Conservation (phyloP, 2,113 vertebrate genomes). For the Neopipo cinnamomea region DNA sequence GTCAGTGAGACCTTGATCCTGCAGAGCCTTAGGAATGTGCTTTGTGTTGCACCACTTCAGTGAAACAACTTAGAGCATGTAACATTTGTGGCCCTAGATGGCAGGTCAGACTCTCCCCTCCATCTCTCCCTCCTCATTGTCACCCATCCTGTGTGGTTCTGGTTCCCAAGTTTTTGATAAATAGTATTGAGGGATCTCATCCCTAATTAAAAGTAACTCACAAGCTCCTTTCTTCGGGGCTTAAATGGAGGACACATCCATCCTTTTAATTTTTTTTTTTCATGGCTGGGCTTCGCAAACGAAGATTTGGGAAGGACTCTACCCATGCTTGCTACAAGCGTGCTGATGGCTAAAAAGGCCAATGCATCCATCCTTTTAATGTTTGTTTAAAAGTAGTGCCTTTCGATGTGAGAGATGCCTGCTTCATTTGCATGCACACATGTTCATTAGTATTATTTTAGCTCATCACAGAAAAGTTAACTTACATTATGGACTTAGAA, state of each 20-base stretch:
- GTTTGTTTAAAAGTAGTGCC: background rate
- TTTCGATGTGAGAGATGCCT: background rate
- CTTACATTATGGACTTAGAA: background rate
- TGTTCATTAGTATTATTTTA: background rate
- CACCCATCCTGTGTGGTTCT: background rate
- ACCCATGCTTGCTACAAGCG: too few species aligned
- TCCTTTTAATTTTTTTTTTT: background rate
- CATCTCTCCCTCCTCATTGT: background rate
- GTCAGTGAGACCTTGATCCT: background rate
- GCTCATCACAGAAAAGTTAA: background rate
- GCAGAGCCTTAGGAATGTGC: background rate
- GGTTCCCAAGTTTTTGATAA: background rate
- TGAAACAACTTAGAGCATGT: background rate
- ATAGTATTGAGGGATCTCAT: background rate
- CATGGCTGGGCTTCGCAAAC: too few species aligned
- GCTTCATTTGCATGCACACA: accelerated
- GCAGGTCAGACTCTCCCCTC: background rate
- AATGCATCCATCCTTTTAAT: background rate
- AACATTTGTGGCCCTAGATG: background rate
- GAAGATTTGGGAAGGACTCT: too few species aligned
- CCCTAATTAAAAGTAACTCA: background rate
- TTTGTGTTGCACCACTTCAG: background rate
- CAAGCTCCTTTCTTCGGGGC: background rate
- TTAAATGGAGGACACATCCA: background rate
- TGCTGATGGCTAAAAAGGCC: too few species aligned